Conservation (phyloP, 2,888 invertebrate genomes). For the Didymodactylos carnosus region DNA sequence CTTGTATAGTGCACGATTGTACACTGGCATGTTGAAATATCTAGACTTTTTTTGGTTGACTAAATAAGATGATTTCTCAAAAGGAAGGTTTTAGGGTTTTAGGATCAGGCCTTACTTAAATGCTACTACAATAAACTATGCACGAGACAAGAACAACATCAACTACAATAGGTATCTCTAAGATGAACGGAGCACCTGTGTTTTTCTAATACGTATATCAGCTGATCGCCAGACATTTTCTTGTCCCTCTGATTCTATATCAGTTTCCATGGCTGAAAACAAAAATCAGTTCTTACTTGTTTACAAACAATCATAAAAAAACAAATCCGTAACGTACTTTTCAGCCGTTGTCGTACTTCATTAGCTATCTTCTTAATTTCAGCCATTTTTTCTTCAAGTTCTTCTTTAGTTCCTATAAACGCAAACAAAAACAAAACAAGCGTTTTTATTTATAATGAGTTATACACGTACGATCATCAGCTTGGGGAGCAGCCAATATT, state of each 20-base stretch:
- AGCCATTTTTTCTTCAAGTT: conserved; percentile 98
- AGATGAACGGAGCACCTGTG: too few relatives aligned
- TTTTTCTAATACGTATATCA: conserved; percentile 13
- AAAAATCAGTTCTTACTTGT: too few relatives aligned
- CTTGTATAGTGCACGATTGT: too few relatives aligned
- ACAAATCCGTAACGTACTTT: conserved; percentile 45
- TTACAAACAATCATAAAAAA: neutral
- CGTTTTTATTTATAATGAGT: conserved; percentile 33
- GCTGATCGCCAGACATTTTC: neutral
- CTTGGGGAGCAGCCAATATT: conserved; percentile 89
- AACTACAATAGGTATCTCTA: too few relatives aligned
- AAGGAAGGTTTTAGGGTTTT: too few relatives aligned
- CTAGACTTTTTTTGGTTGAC: too few relatives aligned
- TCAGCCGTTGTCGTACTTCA: conserved; percentile 96
- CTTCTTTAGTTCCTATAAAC: conserved; percentile 89
- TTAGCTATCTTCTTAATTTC: conserved; percentile 99
- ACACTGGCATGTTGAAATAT: too few relatives aligned
- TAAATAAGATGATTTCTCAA: too few relatives aligned
- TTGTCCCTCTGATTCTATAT: conserved; percentile 12
- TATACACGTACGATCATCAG: conserved; percentile 97
- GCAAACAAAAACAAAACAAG: neutral
- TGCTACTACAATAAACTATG: neutral
- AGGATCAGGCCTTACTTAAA: too few relatives aligned
- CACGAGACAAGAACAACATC: neutral
- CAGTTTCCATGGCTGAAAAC: conserved; percentile 12